Base-by-base conservation (phyloP, 2,888 invertebrate genomes). In the Plagodis dolabraria region DNA sequence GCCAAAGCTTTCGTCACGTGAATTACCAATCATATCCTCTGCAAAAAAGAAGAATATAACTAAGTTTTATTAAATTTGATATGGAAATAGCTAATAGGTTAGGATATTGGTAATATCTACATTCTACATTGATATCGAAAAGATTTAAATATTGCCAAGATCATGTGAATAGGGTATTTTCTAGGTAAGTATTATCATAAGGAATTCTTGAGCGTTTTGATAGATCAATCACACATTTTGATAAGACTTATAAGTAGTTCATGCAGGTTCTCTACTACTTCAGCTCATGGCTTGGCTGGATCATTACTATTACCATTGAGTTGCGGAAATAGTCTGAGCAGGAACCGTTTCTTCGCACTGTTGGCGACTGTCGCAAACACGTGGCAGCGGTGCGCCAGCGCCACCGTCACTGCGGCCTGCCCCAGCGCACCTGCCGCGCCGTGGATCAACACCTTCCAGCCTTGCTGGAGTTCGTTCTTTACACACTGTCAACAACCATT, bases 361-460 rank as follows among this genome's bases (percentile, higher is more conserved):
- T 85, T 80, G 50, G 83, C 79, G 22, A 91, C 90, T 0, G 89
- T 87, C 0, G 86, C 77, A 43, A 85, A 88, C 0, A 89, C 82
- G 42, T 76, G 64, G 52, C 85, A 88, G 7, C 74, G 76, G 10
- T 71, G 48, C 0, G 79, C 83, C 6, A 89, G 67, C 0, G 80
- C 80, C 2, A 90, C 72, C 1, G 85, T 71, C 11, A 89, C 81
- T 1, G 73, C 66, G 0, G 90, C 90, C 65, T 89, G 89, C 0
- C 89, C 90, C 0, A 89, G 55, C 0, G 86, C 86, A 0, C 89
- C 88, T 0, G 85, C 57, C 0, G 75, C 78, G 47, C 72, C 77
- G 42, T 75, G 76, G 1, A 78, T 61, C 0, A 76, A 45, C 6
- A 87, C 58, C 0, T 40, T 66, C 58, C 62, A 67, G 0, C 70